These are phyloP conservation scores for Caloenas nicobarica DNA, from an alignment of 2,113 vertebrate species.

Conservation along the genomic window DNA sequence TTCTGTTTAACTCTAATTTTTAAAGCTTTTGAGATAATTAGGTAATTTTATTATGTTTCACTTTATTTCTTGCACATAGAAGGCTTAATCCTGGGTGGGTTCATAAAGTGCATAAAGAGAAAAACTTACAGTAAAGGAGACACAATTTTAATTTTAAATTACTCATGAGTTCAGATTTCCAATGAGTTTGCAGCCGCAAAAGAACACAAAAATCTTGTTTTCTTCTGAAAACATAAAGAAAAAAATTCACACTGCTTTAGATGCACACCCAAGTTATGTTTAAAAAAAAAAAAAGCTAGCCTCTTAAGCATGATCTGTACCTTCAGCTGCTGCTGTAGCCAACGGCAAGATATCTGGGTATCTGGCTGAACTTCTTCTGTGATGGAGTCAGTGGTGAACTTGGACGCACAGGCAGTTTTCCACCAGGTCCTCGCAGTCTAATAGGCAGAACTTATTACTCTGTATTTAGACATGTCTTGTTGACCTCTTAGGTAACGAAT, in stretches of 20 bases:
- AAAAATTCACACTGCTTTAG: not conserved
- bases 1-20: not conserved
- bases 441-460: not conserved
- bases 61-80: not conserved
- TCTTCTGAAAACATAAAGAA: not conserved
- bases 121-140: not conserved
- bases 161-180: not conserved
- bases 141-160: not conserved
- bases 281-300: not conserved
- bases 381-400: not conserved
- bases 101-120: slow-evolving; percentile 11
- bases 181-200: not conserved
- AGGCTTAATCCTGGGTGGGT: not conserved
- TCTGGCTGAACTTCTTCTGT: not conserved
- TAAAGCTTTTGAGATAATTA: not conserved
- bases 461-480: not conserved
- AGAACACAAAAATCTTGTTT: not conserved
- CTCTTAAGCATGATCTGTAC: not conserved
- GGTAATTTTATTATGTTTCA: not conserved
- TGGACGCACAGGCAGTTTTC: not conserved
- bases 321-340: not conserved
- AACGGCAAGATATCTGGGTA: not conserved
- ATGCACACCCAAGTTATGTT: not conserved
- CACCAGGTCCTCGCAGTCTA: too few relatives aligned
- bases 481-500: not conserved